phyloP scores from a whole-genome alignment of 2,888 invertebrate species.

The Laspeyria flexula region DNA sequence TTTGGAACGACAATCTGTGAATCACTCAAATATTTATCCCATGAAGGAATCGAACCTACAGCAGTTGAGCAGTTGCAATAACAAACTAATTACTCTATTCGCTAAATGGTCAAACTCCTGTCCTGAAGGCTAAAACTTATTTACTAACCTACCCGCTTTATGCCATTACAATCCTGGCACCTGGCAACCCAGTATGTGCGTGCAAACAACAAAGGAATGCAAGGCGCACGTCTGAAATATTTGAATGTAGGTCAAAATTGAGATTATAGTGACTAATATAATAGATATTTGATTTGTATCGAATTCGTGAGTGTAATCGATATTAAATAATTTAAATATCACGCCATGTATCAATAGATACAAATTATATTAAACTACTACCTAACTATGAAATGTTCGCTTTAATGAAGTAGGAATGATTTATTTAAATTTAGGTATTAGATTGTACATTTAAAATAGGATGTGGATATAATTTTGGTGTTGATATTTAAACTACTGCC shows the following conservation, averaged over 20 bases:
- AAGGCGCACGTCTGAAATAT: conserved; percentile 28
- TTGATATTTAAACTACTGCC: neutral
- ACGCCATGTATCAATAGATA: conserved; percentile 2
- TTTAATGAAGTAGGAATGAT: neutral
- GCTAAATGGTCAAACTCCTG: too few species aligned
- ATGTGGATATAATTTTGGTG: neutral
- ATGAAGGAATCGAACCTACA: too few species aligned
- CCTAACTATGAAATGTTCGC: neutral
- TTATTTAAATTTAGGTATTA: too few species aligned
- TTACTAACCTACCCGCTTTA: too few species aligned
- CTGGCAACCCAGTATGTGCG: conserved; percentile 24
- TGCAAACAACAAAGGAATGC: conserved; percentile 30
- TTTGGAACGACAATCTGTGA: too few species aligned
- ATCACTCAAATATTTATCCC: too few species aligned
- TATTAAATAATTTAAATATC: conserved; percentile 12
- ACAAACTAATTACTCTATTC: too few species aligned
- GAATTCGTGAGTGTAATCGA: conserved; percentile 14
- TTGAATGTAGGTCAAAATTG: conserved; percentile 46
- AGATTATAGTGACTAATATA: conserved; percentile 42
- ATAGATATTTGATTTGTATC: conserved; percentile 28
- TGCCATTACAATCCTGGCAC: too few species aligned
- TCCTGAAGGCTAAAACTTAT: too few species aligned
- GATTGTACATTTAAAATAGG: too few species aligned
- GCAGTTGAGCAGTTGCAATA: too few species aligned
- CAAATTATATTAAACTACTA: neutral